These are phyloP conservation scores for Capreolus pygargus DNA, from an alignment of 2,113 vertebrate genomes.

Conservation along the genomic window DNA sequence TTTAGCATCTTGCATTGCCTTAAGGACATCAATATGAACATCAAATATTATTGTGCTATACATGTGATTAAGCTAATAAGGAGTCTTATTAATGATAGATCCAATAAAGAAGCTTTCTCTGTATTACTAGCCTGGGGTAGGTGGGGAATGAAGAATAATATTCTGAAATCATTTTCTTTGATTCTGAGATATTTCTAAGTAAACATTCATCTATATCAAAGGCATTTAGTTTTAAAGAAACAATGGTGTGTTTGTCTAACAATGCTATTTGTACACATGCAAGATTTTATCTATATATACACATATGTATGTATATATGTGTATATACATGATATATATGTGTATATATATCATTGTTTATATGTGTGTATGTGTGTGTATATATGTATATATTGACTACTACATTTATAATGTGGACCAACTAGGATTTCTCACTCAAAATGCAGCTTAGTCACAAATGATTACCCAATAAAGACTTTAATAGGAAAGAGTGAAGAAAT, in stretches of 20 bases:
- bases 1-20: background rate
- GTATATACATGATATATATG: background rate
- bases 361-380: background rate
- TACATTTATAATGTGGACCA: background rate
- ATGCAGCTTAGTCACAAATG: background rate
- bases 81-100: background rate
- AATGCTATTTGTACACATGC: background rate
- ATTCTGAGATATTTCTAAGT: background rate
- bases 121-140: background rate
- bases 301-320: too few relatives aligned
- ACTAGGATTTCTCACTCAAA: background rate
- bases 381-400: background rate
- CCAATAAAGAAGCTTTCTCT: background rate
- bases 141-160: background rate
- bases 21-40: background rate
- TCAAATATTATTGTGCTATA: background rate
- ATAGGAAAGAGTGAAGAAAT: background rate
- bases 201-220: background rate
- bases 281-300: background rate
- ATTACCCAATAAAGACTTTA: background rate
- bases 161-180: background rate
- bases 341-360: background rate
- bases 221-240: slow-evolving; percentile 12
- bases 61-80: background rate
- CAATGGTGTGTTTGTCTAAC: background rate